Percentiles rank a stretch among this genome's conserved stretches.
phyloP scores from a whole-genome alignment of 2,113 vertebrate genomes.

The Psilopsiagon aurifrons region DNA sequence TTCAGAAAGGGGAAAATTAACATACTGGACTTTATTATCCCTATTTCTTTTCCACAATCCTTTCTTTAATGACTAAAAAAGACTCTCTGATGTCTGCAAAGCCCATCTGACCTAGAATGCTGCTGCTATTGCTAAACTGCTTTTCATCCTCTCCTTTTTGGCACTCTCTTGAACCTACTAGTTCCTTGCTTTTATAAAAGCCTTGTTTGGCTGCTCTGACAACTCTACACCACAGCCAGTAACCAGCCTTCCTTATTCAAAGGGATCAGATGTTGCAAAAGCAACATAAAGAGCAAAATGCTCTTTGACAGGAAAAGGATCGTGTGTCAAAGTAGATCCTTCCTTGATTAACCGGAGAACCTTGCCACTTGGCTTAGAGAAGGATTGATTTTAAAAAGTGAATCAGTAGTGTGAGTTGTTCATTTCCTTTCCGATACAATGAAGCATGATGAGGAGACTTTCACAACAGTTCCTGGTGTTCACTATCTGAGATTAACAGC shows the following conservation, averaged over 20 bases:
- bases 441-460: background rate
- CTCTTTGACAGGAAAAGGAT: constrained; percentile 2
- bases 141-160: constrained; percentile 25
- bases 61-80: background rate
- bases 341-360: background rate
- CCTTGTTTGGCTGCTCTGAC: background rate
- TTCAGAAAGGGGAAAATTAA: background rate
- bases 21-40: background rate
- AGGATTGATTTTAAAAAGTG: background rate
- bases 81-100: constrained; percentile 5
- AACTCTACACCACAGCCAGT: background rate
- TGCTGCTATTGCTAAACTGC: background rate
- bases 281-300: background rate
- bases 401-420: background rate
- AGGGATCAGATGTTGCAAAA: background rate
- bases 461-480: background rate
- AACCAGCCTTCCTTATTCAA: background rate
- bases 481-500: background rate
- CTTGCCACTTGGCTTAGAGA: background rate
- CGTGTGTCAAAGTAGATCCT: background rate
- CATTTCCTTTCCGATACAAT: background rate
- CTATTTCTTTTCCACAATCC: background rate
- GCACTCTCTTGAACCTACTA: background rate
- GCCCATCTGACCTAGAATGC: background rate
- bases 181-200: background rate